These are phyloP conservation scores for Stigmatopora argus DNA, from an alignment of 2,113 vertebrate genomes.

Conservation along the genomic window DNA sequence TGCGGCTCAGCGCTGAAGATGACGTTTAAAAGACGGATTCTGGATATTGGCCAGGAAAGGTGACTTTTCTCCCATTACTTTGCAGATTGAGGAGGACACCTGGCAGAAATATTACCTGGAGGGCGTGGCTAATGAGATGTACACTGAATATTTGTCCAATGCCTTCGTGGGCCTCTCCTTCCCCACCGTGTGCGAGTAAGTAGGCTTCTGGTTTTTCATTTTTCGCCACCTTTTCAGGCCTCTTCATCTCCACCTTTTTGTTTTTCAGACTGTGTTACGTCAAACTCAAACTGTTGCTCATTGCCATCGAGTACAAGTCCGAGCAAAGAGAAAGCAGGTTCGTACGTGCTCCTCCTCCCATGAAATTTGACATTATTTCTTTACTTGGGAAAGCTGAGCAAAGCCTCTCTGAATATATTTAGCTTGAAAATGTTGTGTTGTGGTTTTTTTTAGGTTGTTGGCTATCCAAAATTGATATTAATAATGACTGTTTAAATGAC, in stretches of 20 bases:
- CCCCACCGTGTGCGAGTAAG: slow-evolving; percentile 98
- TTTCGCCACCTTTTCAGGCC: neutral
- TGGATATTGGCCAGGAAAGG: slow-evolving; percentile 47
- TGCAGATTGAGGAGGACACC: slow-evolving; percentile 97
- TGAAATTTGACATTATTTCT: slow-evolving; percentile 3
- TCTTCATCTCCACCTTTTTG: slow-evolving; percentile 11
- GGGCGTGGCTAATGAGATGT: slow-evolving; percentile 99
- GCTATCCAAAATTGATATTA: no score
- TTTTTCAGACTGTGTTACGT: slow-evolving; percentile 90
- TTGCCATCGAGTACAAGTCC: slow-evolving; percentile 98
- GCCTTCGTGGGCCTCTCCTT: slow-evolving; percentile 99
- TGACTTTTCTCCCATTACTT: slow-evolving; percentile 26
- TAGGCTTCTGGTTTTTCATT: slow-evolving; percentile 42
- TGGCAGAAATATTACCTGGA: slow-evolving; percentile 99
- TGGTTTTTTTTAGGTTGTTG: no score
- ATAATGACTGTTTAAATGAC: no score
- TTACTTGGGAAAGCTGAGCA: neutral
- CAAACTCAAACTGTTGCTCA: slow-evolving; percentile 96
- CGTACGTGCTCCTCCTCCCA: slow-evolving; percentile 41
- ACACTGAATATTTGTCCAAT: slow-evolving; percentile 98
- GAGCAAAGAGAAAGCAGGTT: slow-evolving; percentile 98
- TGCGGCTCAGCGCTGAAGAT: slow-evolving; percentile 54
- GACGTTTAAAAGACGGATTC: slow-evolving; percentile 67
- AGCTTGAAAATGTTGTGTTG: no score
- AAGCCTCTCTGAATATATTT: no score